Evolutionary conservation across 2,797 vertebrate species (phyloP), one percentile per base, ranked within the genome.

Genomic region (Hoplostethus atlanticus): DNA sequence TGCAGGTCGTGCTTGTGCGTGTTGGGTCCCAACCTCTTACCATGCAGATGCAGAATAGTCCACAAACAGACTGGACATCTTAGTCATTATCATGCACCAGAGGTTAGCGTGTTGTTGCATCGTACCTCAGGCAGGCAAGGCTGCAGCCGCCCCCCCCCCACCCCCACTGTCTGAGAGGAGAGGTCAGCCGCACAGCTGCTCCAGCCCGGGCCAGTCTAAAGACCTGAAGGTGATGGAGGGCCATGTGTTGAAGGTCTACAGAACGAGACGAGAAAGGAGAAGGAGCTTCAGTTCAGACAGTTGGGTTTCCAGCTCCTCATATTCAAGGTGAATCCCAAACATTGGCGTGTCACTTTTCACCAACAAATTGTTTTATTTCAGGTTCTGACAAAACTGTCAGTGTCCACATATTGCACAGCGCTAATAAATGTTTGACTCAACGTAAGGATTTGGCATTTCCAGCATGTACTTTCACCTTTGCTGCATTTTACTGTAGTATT

Each of bases 61-160:
- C 71, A 78, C 64, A 70, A 48, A 77, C 80, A 90, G 82, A 86
- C 83, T 57, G 78, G 81, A 84, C 80, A 82, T 87, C 40, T 64
- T 21, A 71, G 85, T 88, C 77, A 84, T 89, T 85, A 80, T 87
- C 77, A 84, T 87, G 90, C 90, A 89, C 85, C 81, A 89, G 81
- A 84, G 82, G 82, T 90, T 87, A 71, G 77, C 21, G 72, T 59
- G 73, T 75, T 72, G 84, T 89, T 89, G 72, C 88, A 81, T 88
- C 83, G 78, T 76, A 76, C 83, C 84, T 84, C 81, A 59, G 87
- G 84, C 80, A 60, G 75, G 69, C 71, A 5, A 11, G 56, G 30
- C 31, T 9, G 44, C 15, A 36, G 17, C 52, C 16, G n/a, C n/a
- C n/a, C n/a, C n/a, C n/a, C 21, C 21, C 21, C 21, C 21, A 21